Base-by-base conservation (phyloP, 2,888 invertebrate genomes). In the Ennomos fuscantarius region DNA sequence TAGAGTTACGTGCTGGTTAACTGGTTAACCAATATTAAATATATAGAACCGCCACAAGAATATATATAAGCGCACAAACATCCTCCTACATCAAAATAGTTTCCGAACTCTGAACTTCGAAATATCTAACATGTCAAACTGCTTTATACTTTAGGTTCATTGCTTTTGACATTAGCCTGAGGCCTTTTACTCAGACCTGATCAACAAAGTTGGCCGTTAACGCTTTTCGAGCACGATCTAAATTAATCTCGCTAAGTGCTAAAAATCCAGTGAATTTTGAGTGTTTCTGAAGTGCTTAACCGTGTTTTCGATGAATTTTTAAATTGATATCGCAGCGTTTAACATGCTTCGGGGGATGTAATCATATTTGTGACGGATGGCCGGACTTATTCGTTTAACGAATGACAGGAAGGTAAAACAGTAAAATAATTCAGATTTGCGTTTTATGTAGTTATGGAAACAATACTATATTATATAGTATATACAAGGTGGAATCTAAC, bases 341-440 rank as follows among this genome's bases (percentile, higher is more conserved):
- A 66, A 68, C 66, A 60, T 63, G 60, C 32, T 37, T 32, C 51
- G 32, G 55, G 47, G 57, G 37, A 40, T 39, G 60, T 72, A 68
- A 73, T 72, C 62, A 63, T 67, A 69, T 73, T 70, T 73, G 59
- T 61, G 59, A 49, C 42, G 53, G 45, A 9, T 40, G 39, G 45
- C 34, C 24, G 45, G 15, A 52, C 39, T 49, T 56, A 62, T 67
- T 69, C 72, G 67, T 62, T 65, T 63, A 56, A 62, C 58, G 65
- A 56, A 45, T 56, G 48, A 54, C 57, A 63, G 66, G 58, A 60
- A 61, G 56, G 59, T 62, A 60, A 66, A 61, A 58, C 63, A 63
- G 33, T 49, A 43, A 31, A 2, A 24, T 6, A 35, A 35, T 35
- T 35, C 10, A 35, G 9, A n/a, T n/a, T n/a, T n/a, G n/a, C n/a